These are phyloP conservation scores for Odontamblyopus lacepedii DNA, from an alignment of 2,797 vertebrate genomes.

Conservation along the genomic window DNA sequence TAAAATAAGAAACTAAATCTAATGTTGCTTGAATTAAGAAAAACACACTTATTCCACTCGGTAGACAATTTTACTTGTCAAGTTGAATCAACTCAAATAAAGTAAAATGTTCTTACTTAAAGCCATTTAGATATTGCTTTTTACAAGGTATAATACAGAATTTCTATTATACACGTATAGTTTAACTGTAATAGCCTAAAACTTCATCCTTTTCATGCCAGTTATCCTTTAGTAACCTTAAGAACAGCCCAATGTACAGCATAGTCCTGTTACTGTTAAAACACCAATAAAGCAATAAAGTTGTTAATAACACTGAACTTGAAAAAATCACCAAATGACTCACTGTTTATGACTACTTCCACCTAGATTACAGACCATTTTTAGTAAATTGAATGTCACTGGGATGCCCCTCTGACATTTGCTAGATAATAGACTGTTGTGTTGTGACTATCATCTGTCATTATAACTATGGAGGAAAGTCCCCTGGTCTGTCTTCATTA, in stretches of 20 bases:
- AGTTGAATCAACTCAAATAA: no score
- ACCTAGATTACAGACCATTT: neutral
- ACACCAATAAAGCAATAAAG: neutral
- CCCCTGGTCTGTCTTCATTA: slow-evolving; percentile 4
- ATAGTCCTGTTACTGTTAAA: neutral
- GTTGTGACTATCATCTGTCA: slow-evolving; percentile 1
- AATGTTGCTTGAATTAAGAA: no score
- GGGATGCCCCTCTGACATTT: neutral
- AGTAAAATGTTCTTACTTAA: no score
- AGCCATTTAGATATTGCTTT: no score
- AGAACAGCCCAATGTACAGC: neutral
- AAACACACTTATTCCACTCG: no score
- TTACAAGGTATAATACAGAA: neutral
- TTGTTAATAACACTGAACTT: neutral
- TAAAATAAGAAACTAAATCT: no score
- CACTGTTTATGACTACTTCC: neutral
- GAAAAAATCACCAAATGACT: neutral
- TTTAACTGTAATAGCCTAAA: neutral
- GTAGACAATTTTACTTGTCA: no score
- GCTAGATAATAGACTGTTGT: neutral
- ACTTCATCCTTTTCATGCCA: neutral
- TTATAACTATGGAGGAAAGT: slow-evolving; percentile 3
- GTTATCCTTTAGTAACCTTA: neutral
- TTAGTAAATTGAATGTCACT: neutral
- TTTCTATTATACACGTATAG: neutral